Base-by-base conservation (phyloP, 2,888 invertebrate genomes). In the Lasioglossum marginatum region DNA sequence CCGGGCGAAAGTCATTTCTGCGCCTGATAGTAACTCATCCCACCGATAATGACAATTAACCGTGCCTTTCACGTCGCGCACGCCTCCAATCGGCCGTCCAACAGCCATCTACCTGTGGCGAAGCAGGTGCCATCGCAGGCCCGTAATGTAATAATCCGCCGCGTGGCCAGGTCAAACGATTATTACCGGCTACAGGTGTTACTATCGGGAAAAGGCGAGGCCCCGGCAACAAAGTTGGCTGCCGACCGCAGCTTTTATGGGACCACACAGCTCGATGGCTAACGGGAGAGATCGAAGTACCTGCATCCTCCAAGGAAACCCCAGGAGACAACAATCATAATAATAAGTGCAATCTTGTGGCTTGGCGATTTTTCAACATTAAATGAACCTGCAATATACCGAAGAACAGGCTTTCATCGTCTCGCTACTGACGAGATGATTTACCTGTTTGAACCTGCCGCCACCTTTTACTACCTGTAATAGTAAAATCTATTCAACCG, bases 141-240 rank as follows among this genome's bases (percentile, higher is more conserved):
- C n/a, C 34, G 86, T 86, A 86, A 87, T 80, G 86, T 82, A 87
- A 86, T 87, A 87, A 87, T 86, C 87, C n/a, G 77, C 86, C 85
- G 73, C 83, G 83, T 86, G 85, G 73, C 77, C 86, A 75, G 87
- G 87, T 87, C 82, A 87, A 86, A 82, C 82, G 82, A 82, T 86
- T 82, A 86, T 87, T 80, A 70, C 79, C 82, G 74, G 79, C 79
- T 87, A 87, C 87, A 87, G 87, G 87, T 87, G 87, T 87, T 77
- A 75, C 74, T 68, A 81, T 86, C 81, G 81, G 31, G 68, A 72
- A 40, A 40, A 85, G 81, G 75, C 45, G 23, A 60, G 60, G 60
- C 57, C 52, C 57, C 43, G 31, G 75, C 78, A 85, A 85, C 86
- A 85, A 85, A 85, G 86, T 86, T 85, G 85, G 72, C 86, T 78